Evolutionary conservation across 2,797 vertebrate species (phyloP).

Genomic region (Pipistrellus pipistrellus): DNA sequence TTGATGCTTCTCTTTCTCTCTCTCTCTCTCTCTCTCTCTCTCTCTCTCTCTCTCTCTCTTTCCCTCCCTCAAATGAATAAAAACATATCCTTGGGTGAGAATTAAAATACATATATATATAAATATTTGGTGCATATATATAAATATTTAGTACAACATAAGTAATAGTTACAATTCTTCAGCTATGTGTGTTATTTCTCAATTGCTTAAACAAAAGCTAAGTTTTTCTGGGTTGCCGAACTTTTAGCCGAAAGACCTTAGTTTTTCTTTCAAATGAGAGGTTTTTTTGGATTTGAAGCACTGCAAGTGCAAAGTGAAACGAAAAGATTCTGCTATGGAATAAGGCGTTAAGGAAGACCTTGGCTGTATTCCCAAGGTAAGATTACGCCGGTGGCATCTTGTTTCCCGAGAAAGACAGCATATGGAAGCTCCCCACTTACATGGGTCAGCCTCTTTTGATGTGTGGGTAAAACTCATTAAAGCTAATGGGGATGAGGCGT

Average conservation of each 20-base stretch:
- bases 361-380: background rate
- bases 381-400: background rate
- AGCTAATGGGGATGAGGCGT: background rate
- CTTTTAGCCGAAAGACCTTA: constrained; percentile 64
- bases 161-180: constrained; percentile 45
- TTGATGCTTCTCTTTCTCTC: background rate
- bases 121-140: constrained; percentile 80
- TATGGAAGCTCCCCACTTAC: constrained; percentile 46
- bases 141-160: background rate
- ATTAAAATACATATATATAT: constrained; percentile 73
- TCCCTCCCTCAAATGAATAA: background rate
- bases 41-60: too few relatives aligned
- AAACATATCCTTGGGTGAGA: constrained; percentile 18
- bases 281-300: constrained; percentile 59
- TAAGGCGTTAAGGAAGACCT: background rate
- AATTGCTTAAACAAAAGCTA: constrained; percentile 74
- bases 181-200: constrained; percentile 68
- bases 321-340: constrained; percentile 39
- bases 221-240: constrained; percentile 60
- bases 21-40: background rate
- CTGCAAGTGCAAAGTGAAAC: constrained; percentile 36
- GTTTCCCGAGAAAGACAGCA: constrained; percentile 72
- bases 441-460: constrained; percentile 23
- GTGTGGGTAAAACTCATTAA: constrained; percentile 41
- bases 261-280: constrained; percentile 67